Conservation (phyloP, 2,888 invertebrate genomes). For the Pammene aurita region DNA sequence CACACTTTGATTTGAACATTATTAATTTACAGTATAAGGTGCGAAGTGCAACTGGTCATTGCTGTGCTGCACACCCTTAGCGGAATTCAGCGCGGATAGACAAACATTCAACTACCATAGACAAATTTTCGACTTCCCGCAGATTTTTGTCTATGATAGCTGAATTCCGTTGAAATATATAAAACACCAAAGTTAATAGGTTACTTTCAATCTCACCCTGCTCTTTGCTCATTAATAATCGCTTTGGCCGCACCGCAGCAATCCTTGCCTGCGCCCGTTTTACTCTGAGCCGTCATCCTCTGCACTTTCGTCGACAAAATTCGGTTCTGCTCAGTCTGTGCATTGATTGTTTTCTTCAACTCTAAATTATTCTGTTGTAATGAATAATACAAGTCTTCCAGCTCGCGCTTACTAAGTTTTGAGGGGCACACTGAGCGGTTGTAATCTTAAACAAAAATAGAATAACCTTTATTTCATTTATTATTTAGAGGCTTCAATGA, state of each 20-base stretch:
- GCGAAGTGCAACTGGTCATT: no score
- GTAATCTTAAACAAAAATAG: slow-evolving; percentile 51
- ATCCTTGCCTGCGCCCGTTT: slow-evolving; percentile 53
- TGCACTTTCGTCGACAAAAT: slow-evolving; percentile 63
- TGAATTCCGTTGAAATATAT: no score
- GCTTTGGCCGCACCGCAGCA: slow-evolving; percentile 58
- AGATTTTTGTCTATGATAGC: no score
- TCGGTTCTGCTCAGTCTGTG: slow-evolving; percentile 81
- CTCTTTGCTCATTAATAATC: slow-evolving; percentile 62
- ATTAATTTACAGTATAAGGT: no score
- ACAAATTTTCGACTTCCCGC: no score
- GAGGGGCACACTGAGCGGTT: slow-evolving; percentile 64
- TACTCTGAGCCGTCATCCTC: slow-evolving; percentile 57
- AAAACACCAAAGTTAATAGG: neutral
- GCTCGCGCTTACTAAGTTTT: slow-evolving; percentile 84
- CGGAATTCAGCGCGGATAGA: no score
- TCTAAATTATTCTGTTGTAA: slow-evolving; percentile 84
- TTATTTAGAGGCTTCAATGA: no score
- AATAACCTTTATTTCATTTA: no score
- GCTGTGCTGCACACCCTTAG: no score
- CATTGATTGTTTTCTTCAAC: slow-evolving; percentile 84
- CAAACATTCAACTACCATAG: no score
- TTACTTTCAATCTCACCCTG: slow-evolving; percentile 55
- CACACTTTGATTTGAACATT: no score
- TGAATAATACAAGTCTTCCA: slow-evolving; percentile 86